Conservation (phyloP, 2,888 invertebrate genomes). For the Caenorhabditis plicata region DNA sequence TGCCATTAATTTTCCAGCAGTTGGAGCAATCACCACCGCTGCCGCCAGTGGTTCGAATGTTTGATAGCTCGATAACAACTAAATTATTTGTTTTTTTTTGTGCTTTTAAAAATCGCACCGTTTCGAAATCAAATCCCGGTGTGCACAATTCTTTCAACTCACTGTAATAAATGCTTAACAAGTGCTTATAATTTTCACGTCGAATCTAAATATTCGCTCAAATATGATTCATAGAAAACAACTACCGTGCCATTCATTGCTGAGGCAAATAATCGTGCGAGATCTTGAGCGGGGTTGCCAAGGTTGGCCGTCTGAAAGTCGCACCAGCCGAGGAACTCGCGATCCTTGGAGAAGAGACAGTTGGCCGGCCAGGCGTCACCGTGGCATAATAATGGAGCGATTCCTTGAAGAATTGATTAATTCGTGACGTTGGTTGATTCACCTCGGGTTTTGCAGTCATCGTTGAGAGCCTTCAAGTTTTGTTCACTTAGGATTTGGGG, state of each 20-base stretch:
- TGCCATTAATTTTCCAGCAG: slow-evolving; percentile 8
- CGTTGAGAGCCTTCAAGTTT: slow-evolving; percentile 6
- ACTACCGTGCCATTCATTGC: slow-evolving; percentile 19
- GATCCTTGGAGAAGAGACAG: slow-evolving; percentile 5
- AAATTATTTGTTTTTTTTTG: neutral
- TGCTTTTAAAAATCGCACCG: slow-evolving; percentile 2
- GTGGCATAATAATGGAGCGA: slow-evolving; percentile 13
- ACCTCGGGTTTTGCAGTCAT: slow-evolving; percentile 10
- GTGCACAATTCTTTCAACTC: slow-evolving; percentile 9
- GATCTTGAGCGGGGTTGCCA: slow-evolving; percentile 24
- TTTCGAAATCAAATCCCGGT: slow-evolving; percentile 12
- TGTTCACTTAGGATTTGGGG: neutral
- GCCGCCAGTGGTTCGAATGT: slow-evolving; percentile 12
- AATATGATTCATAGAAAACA: neutral
- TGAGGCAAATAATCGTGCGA: slow-evolving; percentile 17
- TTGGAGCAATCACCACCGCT: slow-evolving; percentile 12
- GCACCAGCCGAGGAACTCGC: slow-evolving; percentile 7
- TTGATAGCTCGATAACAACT: slow-evolving; percentile 13
- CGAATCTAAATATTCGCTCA: slow-evolving; percentile 22
- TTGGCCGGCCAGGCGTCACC: slow-evolving; percentile 18
- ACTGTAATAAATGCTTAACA: slow-evolving; percentile 12
- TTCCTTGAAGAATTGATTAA: slow-evolving; percentile 1
- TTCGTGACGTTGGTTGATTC: neutral
- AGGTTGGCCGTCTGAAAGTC: slow-evolving; percentile 21
- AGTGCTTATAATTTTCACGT: slow-evolving; percentile 8